phyloP scores from a whole-genome alignment of 2,797 vertebrate species.

The Tangara arthus region DNA sequence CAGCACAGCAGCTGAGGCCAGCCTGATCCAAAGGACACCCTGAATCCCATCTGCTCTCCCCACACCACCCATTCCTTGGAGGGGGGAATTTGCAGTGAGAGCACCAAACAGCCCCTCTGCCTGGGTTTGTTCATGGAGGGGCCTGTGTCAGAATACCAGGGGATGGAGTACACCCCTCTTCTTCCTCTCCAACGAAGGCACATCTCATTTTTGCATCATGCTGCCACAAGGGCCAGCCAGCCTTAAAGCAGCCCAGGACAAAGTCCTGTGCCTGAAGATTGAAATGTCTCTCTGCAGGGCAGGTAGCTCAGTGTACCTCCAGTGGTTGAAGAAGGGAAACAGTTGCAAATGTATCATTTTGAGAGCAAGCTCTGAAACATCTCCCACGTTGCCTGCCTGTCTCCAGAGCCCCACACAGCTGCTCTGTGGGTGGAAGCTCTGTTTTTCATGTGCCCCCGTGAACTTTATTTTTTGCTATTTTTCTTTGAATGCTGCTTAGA shows the following conservation, averaged over 20 bases:
- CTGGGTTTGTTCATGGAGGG: rapidly evolving
- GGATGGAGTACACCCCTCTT: background rate
- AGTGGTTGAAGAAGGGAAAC: background rate
- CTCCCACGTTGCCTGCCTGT: slow-evolving; percentile 28
- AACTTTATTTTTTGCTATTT: slow-evolving; percentile 44
- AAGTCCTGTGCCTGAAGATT: background rate
- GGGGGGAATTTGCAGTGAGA: background rate
- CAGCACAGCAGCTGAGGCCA: background rate
- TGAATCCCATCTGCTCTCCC: background rate
- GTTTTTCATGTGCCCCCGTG: slow-evolving; percentile 15
- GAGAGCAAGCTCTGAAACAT: slow-evolving; percentile 29
- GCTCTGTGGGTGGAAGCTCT: slow-evolving; percentile 42
- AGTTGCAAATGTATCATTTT: background rate
- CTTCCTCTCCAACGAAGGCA: background rate
- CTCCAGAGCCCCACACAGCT: slow-evolving; percentile 30
- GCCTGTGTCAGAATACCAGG: background rate
- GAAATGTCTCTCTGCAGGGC: background rate
- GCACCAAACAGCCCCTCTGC: background rate
- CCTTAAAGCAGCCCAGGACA: background rate
- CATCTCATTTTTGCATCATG: background rate
- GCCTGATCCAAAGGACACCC: slow-evolving; percentile 1
- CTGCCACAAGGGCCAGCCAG: background rate
- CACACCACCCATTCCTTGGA: background rate
- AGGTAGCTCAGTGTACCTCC: background rate
- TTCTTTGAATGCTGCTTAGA: slow-evolving; percentile 20